A percentile compares a stretch with the other conserved stretches of the same genome.
Evolutionary conservation across 30 jellyfish, hydroid and myxozoan species (phyloP).

Genomic region (Aurelia sp.): DNA sequence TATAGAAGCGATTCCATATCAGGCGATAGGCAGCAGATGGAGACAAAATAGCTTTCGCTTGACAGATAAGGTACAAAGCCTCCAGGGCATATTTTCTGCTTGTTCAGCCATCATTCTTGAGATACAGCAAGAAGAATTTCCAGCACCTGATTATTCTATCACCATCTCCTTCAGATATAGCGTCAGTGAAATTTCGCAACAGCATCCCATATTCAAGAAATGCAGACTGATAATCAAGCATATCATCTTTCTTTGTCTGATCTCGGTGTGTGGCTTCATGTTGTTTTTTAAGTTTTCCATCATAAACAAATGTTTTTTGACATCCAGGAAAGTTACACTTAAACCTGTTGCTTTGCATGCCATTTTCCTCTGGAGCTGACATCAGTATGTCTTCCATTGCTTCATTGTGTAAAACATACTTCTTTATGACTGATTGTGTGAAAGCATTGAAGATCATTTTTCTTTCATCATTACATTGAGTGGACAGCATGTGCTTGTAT

Average conservation of each 20-base stretch:
- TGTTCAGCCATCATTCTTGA: slow-evolving; percentile 49
- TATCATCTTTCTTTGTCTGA: slow-evolving; percentile 27
- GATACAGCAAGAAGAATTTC: slow-evolving; percentile 47
- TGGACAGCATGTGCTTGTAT: too few relatives aligned
- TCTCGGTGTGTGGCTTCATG: slow-evolving; percentile 22
- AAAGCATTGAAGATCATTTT: too few relatives aligned
- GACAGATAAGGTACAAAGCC: slow-evolving; percentile 1
- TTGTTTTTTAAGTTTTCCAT: slow-evolving; percentile 27
- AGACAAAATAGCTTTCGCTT: slow-evolving; percentile 34
- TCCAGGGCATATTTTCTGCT: slow-evolving; percentile 56
- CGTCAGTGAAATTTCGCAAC: slow-evolving; percentile 47
- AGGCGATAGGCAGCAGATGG: slow-evolving; percentile 50
- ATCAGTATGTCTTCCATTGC: too few relatives aligned
- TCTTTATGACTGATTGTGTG: too few relatives aligned
- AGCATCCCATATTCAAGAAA: slow-evolving; percentile 61
- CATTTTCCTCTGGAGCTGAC: too few relatives aligned
- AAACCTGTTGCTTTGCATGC: too few relatives aligned
- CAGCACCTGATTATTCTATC: slow-evolving; percentile 41
- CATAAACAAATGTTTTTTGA: not conserved
- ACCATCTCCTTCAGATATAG: slow-evolving; percentile 75
- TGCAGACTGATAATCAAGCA: slow-evolving; percentile 27
- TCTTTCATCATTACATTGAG: too few relatives aligned
- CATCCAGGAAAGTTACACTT: too few relatives aligned
- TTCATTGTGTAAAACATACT: too few relatives aligned
- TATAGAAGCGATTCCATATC: slow-evolving; percentile 52